Conservation (phyloP, 2,113 vertebrate species). For the Nicator chloris region DNA sequence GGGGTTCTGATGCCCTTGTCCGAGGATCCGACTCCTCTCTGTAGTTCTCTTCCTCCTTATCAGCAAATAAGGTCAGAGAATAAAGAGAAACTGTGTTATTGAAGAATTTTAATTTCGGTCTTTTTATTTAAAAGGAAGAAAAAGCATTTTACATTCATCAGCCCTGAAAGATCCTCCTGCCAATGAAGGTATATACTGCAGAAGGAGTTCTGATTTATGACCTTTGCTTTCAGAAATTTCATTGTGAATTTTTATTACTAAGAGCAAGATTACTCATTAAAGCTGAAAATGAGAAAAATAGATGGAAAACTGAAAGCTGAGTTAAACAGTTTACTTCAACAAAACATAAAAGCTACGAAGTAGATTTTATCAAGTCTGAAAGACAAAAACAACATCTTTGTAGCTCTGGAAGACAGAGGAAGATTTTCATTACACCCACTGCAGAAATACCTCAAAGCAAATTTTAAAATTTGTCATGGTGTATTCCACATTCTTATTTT, state of each 20-base stretch:
- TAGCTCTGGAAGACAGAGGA: conserved; percentile 19
- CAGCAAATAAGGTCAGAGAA: not conserved
- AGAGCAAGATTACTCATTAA: not conserved
- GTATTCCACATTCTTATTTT: conserved; percentile 37
- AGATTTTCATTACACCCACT: conserved; percentile 32
- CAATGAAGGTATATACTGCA: not conserved
- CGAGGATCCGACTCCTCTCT: conserved; percentile 85
- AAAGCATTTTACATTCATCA: not conserved
- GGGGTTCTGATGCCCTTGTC: conserved; percentile 82
- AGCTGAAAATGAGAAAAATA: not conserved
- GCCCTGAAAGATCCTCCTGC: not conserved
- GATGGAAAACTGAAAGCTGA: not conserved
- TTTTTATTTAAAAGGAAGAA: not conserved
- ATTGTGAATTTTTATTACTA: not conserved
- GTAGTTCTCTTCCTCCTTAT: conserved; percentile 86
- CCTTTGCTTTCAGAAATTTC: not conserved
- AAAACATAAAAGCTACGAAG: not conserved
- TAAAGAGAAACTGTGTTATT: not conserved
- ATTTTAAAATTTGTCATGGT: conserved; percentile 24
- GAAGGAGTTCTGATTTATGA: not conserved
- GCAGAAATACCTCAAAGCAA: conserved; percentile 42
- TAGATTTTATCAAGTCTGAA: not conserved
- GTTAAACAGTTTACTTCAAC: not conserved
- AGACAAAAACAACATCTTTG: not conserved
- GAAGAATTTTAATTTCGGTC: not conserved